A percentile compares a stretch with the other conserved stretches of the same genome.
phyloP scores from a whole-genome alignment of 1,140 invertebrate genomes.

The Frieseomelitta varia region DNA sequence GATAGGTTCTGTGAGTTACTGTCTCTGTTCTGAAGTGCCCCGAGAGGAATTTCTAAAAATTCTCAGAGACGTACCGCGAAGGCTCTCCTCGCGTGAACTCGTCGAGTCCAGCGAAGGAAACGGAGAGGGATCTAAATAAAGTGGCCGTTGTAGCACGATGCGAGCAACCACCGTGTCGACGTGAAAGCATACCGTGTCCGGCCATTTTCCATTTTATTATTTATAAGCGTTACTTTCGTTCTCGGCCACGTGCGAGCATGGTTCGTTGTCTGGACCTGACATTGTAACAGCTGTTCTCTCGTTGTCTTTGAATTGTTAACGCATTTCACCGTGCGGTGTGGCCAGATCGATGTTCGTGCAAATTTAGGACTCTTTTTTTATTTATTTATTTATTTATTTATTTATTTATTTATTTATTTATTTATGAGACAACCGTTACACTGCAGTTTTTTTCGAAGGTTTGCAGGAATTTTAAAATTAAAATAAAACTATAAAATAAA shows the following conservation, averaged over 20 bases:
- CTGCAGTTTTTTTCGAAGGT: too few relatives aligned
- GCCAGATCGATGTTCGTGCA: not conserved
- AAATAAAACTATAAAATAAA: too few relatives aligned
- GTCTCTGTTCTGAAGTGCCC: too few relatives aligned
- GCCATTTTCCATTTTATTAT: slow-evolving; percentile 67
- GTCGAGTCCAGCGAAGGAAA: not conserved
- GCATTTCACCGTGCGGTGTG: not conserved
- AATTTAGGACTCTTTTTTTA: not conserved
- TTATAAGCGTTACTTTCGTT: slow-evolving; percentile 59
- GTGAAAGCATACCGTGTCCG: slow-evolving; percentile 65
- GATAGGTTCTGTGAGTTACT: too few relatives aligned
- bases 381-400: too few relatives aligned
- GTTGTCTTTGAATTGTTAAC: not conserved
- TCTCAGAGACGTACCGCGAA: too few relatives aligned
- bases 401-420: too few relatives aligned
- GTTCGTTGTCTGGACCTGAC: not conserved
- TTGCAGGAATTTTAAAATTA: too few relatives aligned
- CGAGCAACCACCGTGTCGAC: slow-evolving; percentile 60
- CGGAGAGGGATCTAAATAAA: not conserved
- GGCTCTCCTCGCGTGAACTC: not conserved
- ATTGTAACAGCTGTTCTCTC: not conserved
- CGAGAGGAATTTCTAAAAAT: too few relatives aligned
- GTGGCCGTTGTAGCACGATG: not conserved
- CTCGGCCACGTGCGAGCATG: not conserved
- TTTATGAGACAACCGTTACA: too few relatives aligned